Evolutionary conservation across 2,888 invertebrate species (phyloP), one percentile per base, ranked within the genome.

Genomic region (Toxonevra muliebris): DNA sequence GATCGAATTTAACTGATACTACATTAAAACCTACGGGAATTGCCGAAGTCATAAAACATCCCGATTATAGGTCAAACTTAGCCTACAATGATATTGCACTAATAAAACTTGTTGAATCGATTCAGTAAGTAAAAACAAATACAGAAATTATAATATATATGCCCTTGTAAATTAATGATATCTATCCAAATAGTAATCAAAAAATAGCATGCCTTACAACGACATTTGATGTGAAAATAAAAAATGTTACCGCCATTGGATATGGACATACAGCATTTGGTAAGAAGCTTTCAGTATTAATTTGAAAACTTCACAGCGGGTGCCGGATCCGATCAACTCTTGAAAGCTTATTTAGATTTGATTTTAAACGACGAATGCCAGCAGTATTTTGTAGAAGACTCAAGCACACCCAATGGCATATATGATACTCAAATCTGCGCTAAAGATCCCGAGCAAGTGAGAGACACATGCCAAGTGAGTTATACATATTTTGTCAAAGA

Each of bases 41-140:
- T 3, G 72, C 68, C 7, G 68, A 79, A 60, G 78, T 84, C 45
- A 52, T 58, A 19, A 13, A 19, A 10, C 87, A 87, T 78, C 86
- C 86, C 20, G 72, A 82, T 5, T 87, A 87, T 74, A 77, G 75
- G 41, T 77, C 80, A 43, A 81, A 84, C 4, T 75, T 78, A 40
- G 84, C 85, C 73, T 88, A 88, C 76, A 80, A 87, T 66, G 89
- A 89, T 70, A 88, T 89, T 70, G 88, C 87, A 9, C 76, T 89
- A 1, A 58, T 89, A 12, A 65, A 60, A 20, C 43, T 72, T 17
- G 8, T 63, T 2, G 15, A 57, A 0, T 13, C 61, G 12, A 57
- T 68, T 15, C 10, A 9, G 68, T 68, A 11, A 61, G 60, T 10
- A 20, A 0, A 61, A 8, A 19, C 11, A 17, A 45, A 11, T 15